Percentiles rank a stretch among this genome's conserved stretches.
Conservation (phyloP, 2,888 invertebrate species). For the Nymphalis urticae region DNA sequence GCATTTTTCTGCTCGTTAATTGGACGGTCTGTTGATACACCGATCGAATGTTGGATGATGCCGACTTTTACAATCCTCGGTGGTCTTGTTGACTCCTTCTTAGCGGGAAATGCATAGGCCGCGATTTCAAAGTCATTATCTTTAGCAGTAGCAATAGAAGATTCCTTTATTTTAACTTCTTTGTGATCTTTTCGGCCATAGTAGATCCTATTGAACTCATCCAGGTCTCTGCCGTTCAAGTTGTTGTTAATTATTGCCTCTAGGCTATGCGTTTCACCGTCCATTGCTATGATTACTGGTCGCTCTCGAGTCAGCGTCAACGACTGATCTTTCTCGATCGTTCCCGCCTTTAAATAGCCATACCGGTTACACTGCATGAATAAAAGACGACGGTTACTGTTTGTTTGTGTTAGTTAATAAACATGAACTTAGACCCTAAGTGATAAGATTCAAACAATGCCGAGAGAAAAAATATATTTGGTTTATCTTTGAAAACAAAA, state of each 20-base stretch:
- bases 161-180: constrained; percentile 67
- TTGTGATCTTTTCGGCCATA: constrained; percentile 67
- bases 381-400: constrained; percentile 41
- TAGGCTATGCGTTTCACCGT: constrained; percentile 71
- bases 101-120: constrained; percentile 73
- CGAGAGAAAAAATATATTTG: constrained; percentile 61
- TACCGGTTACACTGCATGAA: constrained; percentile 50
- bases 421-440: constrained; percentile 67
- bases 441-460: constrained; percentile 58
- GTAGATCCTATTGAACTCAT: constrained; percentile 75
- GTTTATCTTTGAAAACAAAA: constrained; percentile 44
- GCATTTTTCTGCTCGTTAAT: constrained; percentile 90
- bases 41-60: constrained; percentile 93
- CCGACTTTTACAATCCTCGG: constrained; percentile 91
- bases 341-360: constrained; percentile 60
- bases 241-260: constrained; percentile 71
- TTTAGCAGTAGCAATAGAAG: constrained; percentile 79
- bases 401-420: constrained; percentile 54
- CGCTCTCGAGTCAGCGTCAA: constrained; percentile 40
- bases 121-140: constrained; percentile 80
- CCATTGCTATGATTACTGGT: constrained; percentile 50
- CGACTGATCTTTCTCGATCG: constrained; percentile 50
- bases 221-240: constrained; percentile 67
- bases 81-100: constrained; percentile 79
- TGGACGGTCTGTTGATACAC: constrained; percentile 88